These are phyloP conservation scores for Fundulus diaphanus DNA, from an alignment of 2,797 vertebrate species.

Conservation along the genomic window DNA sequence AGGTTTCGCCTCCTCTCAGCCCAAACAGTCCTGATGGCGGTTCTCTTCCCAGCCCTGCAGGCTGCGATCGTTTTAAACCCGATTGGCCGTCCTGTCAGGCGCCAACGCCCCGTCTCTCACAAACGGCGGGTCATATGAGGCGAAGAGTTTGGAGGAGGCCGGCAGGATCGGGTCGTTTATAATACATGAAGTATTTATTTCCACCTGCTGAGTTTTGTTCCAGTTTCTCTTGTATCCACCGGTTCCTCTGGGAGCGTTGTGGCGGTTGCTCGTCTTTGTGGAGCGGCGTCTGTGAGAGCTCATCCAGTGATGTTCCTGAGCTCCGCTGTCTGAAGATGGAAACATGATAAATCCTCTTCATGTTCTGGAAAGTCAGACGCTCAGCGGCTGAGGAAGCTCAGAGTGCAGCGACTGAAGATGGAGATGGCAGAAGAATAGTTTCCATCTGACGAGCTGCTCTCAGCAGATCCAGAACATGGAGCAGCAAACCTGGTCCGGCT, in stretches of 20 bases:
- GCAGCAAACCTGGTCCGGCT: not conserved
- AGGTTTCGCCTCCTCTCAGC: constrained; percentile 33
- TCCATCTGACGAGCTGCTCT: not conserved
- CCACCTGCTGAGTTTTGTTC: constrained; percentile 5
- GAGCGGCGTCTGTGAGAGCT: not conserved
- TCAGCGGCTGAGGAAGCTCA: not conserved
- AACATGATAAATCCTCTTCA: not conserved
- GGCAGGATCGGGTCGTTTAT: constrained; percentile 5
- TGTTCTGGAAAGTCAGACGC: not conserved
- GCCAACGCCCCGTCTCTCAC: constrained; percentile 8
- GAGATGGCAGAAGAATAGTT: not conserved
- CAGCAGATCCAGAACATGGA: not conserved
- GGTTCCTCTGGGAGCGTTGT: not conserved
- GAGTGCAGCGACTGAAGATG: too few relatives aligned
- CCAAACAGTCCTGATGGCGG: not conserved
- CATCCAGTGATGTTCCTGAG: not conserved
- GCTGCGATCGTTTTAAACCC: constrained; percentile 29
- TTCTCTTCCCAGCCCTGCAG: not conserved
- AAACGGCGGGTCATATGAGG: not conserved
- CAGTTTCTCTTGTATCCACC: not conserved
- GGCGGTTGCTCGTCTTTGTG: not conserved
- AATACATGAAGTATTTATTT: not conserved
- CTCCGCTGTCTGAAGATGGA: not conserved
- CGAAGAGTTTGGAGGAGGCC: constrained; percentile 1
- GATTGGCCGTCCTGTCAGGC: constrained; percentile 22